phyloP scores from a whole-genome alignment of 2,113 vertebrate species.

The Genyomyrus donnyi region DNA sequence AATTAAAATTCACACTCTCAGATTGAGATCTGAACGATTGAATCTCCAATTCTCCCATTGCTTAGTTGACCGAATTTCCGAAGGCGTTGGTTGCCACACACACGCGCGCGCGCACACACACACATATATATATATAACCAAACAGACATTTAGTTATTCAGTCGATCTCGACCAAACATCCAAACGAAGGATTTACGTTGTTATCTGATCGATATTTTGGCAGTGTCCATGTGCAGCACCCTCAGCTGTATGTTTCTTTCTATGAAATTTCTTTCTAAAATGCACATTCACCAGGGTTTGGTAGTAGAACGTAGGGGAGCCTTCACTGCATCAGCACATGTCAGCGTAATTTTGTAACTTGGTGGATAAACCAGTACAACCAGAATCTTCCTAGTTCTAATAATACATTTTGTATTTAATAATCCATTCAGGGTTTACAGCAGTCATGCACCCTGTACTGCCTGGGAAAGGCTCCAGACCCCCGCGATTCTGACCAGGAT shows the following conservation, averaged over 20 bases:
- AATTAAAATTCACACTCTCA: neutral
- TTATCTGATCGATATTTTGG: neutral
- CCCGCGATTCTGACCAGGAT: neutral
- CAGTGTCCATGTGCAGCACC: neutral
- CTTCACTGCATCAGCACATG: neutral
- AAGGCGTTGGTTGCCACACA: neutral
- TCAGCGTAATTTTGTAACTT: neutral
- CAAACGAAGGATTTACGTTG: neutral
- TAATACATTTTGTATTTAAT: neutral
- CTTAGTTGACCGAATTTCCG: neutral
- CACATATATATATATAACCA: too few relatives aligned
- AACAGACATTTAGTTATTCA: neutral
- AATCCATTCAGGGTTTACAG: neutral
- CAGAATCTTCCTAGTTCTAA: neutral
- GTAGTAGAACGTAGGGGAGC: neutral
- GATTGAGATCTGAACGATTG: neutral
- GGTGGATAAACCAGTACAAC: neutral
- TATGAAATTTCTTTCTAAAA: neutral
- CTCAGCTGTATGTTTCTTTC: neutral
- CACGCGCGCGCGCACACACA: too few relatives aligned
- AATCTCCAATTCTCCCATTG: neutral
- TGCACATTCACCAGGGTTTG: neutral
- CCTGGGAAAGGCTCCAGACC: neutral
- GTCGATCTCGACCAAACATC: neutral
- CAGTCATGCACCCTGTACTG: neutral